Evolutionary conservation across 2,888 invertebrate genomes (phyloP), one percentile per base, ranked within the genome.

Genomic region (Osmoderma eremita): DNA sequence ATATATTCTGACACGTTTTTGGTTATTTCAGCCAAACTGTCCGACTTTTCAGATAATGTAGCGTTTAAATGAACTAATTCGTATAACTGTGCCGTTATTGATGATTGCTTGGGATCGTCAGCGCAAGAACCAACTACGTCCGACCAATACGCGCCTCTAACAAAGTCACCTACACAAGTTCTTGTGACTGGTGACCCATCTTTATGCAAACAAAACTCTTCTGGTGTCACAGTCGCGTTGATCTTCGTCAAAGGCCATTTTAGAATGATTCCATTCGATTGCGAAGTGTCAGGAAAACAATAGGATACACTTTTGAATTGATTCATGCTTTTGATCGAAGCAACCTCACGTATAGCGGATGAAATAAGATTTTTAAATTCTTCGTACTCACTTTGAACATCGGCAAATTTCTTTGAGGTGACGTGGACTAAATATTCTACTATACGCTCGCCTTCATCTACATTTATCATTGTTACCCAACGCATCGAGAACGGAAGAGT

Each of bases 131-230:
- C 72, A 13, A 80, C 79, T 1, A 85, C 76, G 1, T 76, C 65
- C 48, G 83, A 82, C 88, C 88, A 88, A 51, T 74, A 73, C 39
- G 84, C 85, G 8, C 88, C 88, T 4, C 80, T 71, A 2, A 85
- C 75, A 74, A 86, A 88, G 45, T 86, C 82, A 3, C 88, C 88
- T 3, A 73, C 65, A 72, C 88, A 88, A 63, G 78, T 79, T 69
- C 87, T 81, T 38, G 83, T 84, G 2, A 86, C 84, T 6, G 88
- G 88, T 65, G 87, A 79, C 1, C 87, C 87, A 73, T 86, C 86
- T 12, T 77, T 74, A 77, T 86, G 84, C 62, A 88, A 78, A 71
- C 88, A 88, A 68, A 88, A 83, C 70, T 85, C 83, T 41, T 80
- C 81, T 1, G 87, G 84, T 1, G 86, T 84, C 0, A 84, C 80